Evolutionary conservation across 2,888 invertebrate genomes (phyloP).

Genomic region (Xanthia icteritia): DNA sequence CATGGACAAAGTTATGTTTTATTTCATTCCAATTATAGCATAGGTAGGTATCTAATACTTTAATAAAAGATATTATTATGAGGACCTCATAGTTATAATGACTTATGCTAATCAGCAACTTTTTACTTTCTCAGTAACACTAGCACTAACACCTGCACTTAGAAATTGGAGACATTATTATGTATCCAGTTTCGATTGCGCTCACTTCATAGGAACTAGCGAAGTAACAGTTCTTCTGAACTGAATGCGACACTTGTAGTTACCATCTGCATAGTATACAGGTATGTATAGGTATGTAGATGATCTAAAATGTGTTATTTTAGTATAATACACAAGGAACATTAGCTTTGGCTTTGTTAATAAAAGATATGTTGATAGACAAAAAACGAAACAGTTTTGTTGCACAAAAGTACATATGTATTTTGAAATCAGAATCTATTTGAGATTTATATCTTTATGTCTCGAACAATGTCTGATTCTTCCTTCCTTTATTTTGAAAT

Average conservation of each 20-base stretch:
- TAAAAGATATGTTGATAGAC: not conserved
- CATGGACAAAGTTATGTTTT: not conserved
- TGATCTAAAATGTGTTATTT: not conserved
- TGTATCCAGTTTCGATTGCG: conserved; percentile 54
- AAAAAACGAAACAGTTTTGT: not conserved
- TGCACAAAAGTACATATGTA: no score
- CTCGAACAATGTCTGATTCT: not conserved
- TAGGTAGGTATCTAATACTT: not conserved
- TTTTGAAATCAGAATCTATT: not conserved
- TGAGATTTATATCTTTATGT: not conserved
- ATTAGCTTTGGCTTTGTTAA: no score
- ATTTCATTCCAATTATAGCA: not conserved
- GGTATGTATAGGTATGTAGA: not conserved
- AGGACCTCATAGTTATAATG: not conserved
- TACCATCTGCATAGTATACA: not conserved
- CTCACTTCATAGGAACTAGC: conserved; percentile 57
- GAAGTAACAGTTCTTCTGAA: conserved; percentile 38
- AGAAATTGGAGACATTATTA: conserved; percentile 61
- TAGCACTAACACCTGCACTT: conserved; percentile 68
- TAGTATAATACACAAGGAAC: no score
- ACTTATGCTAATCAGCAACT: conserved; percentile 2
- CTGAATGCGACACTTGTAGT: conserved; percentile 33
- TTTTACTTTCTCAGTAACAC: conserved; percentile 55
- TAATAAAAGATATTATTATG: not conserved
- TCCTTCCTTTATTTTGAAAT: not conserved